These are phyloP conservation scores for Lasioglossum oenotherae DNA, from an alignment of 2,888 invertebrate species.

Conservation along the genomic window DNA sequence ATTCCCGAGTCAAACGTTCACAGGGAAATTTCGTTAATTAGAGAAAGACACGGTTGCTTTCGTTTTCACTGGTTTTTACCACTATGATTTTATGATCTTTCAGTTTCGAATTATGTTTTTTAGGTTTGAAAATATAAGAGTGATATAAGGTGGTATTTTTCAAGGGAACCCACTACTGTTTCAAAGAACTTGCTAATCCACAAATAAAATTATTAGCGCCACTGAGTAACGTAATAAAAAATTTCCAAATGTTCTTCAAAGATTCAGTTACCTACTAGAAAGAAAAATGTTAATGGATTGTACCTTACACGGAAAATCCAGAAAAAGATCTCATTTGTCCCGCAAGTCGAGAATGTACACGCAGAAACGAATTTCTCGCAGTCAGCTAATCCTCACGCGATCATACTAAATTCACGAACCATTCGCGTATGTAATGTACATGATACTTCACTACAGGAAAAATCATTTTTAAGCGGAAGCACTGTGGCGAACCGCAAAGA, in stretches of 20 bases:
- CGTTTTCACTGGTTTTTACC: neutral
- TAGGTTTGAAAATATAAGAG: neutral
- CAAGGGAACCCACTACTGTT: neutral
- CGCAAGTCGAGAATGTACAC: too few species aligned
- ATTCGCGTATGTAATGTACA: neutral
- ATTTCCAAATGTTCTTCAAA: neutral
- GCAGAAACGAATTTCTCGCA: neutral
- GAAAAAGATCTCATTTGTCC: neutral
- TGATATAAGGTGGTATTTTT: neutral
- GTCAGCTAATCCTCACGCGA: neutral
- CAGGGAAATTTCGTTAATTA: neutral
- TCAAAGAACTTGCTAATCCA: neutral
- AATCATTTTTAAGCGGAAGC: neutral
- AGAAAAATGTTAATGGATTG: neutral
- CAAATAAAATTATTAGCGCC: neutral
- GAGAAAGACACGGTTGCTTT: neutral
- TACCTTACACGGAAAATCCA: neutral
- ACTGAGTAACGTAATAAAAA: neutral
- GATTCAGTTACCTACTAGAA: neutral
- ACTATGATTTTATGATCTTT: neutral
- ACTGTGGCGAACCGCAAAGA: neutral
- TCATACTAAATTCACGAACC: neutral
- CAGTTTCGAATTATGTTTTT: neutral
- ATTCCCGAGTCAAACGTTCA: neutral
- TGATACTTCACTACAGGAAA: neutral